These are phyloP conservation scores for Leptocoma aspasia DNA, from an alignment of 2,113 vertebrate genomes.

Conservation along the genomic window DNA sequence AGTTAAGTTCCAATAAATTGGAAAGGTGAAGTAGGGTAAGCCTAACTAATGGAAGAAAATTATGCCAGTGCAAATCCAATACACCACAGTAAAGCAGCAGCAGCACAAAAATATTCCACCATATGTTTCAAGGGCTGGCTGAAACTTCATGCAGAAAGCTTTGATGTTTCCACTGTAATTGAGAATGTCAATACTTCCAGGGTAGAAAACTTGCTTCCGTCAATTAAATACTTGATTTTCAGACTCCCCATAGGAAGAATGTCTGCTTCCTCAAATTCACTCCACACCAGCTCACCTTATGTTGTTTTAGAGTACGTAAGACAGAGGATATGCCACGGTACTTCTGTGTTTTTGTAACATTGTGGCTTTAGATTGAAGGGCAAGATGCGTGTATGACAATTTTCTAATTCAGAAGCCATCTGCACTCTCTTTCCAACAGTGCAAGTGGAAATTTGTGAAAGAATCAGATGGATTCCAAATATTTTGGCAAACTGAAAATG, in stretches of 20 bases:
- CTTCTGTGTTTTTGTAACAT: neutral
- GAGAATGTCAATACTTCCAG: conserved; percentile 56
- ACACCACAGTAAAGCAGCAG: conserved; percentile 44
- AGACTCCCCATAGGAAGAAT: neutral
- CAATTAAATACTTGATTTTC: conserved; percentile 36
- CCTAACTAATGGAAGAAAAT: conserved; percentile 72
- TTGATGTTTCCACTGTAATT: conserved; percentile 55
- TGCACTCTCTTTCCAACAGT: neutral
- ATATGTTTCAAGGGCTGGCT: conserved; percentile 58
- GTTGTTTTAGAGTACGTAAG: neutral
- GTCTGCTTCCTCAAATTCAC: neutral
- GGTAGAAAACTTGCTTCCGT: conserved; percentile 36
- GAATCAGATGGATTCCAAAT: neutral
- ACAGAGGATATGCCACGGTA: neutral
- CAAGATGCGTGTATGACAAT: neutral
- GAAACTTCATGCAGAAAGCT: conserved; percentile 20
- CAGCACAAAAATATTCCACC: conserved; percentile 42
- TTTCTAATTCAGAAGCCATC: neutral
- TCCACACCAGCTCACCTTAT: neutral
- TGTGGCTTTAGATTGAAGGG: neutral
- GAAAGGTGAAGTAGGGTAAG: conserved; percentile 71
- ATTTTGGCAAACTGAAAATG: neutral
- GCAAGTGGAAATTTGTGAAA: neutral
- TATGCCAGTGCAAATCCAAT: conserved; percentile 67
- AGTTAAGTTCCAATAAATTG: conserved; percentile 67